Evolutionary conservation across 2,797 vertebrate species (phyloP).

Genomic region (Sebastes minor): DNA sequence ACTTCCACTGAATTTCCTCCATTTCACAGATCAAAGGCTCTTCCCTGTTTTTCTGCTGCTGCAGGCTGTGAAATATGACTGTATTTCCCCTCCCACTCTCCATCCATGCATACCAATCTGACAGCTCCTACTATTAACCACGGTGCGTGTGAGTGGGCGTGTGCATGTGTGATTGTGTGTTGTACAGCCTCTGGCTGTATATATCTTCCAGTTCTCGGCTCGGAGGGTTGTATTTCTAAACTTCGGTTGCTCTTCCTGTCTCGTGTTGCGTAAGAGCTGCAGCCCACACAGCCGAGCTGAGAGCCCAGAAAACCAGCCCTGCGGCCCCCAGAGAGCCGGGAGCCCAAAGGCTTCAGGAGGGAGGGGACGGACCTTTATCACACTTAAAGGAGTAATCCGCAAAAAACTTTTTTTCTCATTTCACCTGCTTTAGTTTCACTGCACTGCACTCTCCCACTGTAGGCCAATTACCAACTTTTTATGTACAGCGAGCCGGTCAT

Average conservation of each 20-base stretch:
- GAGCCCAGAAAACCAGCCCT: background rate
- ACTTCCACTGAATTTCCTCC: slow-evolving; percentile 27
- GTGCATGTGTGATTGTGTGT: background rate
- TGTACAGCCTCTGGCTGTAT: background rate
- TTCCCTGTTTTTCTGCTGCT: slow-evolving; percentile 18
- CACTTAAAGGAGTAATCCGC: background rate
- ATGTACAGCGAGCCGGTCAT: too few relatives aligned
- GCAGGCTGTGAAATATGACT: slow-evolving; percentile 37
- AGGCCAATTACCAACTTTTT: background rate
- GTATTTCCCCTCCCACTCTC: slow-evolving; percentile 36
- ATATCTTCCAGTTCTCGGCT: background rate
- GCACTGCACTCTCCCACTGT: background rate
- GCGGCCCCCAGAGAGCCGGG: background rate
- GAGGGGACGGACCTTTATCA: background rate
- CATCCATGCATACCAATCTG: slow-evolving; percentile 12
- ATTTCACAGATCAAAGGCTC: slow-evolving; percentile 60
- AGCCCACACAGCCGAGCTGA: slow-evolving; percentile 6
- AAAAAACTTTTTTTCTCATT: background rate
- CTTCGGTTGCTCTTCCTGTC: slow-evolving; percentile 8
- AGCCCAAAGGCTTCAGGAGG: background rate
- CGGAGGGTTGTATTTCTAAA: slow-evolving; percentile 8
- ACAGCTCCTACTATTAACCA: slow-evolving; percentile 19
- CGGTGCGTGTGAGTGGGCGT: background rate
- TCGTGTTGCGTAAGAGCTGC: slow-evolving; percentile 31
- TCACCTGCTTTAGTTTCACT: background rate